Base-by-base conservation (phyloP, 1,140 invertebrate genomes). In the Papilio machaon region DNA sequence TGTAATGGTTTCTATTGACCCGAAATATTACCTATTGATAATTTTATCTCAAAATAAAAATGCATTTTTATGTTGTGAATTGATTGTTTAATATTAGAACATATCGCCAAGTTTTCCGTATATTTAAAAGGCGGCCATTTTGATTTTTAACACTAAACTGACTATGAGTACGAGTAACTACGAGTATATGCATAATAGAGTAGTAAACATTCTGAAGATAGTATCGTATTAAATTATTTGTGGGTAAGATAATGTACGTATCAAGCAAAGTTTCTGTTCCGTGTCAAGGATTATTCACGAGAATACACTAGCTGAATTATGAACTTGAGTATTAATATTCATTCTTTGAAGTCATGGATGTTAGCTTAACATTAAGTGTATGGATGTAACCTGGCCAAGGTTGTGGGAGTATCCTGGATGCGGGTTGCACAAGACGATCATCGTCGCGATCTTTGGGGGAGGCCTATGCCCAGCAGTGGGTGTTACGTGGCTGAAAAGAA, bases 241-340 rank as follows among this genome's bases (percentile, higher is more conserved):
- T 8, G 19, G 46, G 46, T 75, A 15, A 23, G 46, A 75, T 75
- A 52, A 75, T 75, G 46, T 73, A 52, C 9, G 60, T 75, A 80
- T 73, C 54, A 83, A 79, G 75, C 64, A 75, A 82, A 83, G 73
- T 83, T 47, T 58, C 81, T 85, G 82, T 82, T 87, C 74, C 60
- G 82, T 85, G 79, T 74, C 77, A 86, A 85, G 81, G 85, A 86
- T 88, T 87, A 90, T 89, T 87, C 85, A 86, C 82, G 23, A 79
- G 78, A 81, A 85, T 84, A 86, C 82, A 85, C 84, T 86, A 84
- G 80, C 79, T 85, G 80, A 75, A 85, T 38, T 43, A 43, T 43
- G 67, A 67, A 82, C 76, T 85, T 75, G 79, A 80, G 80, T 85
- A 88, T 90, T 90, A 90, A 90, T 89, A 90, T 89, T 89, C 87